Evolutionary conservation across 2,113 vertebrate genomes (phyloP), one percentile per base, ranked within the genome.

Genomic region (Phainopepla nitens): DNA sequence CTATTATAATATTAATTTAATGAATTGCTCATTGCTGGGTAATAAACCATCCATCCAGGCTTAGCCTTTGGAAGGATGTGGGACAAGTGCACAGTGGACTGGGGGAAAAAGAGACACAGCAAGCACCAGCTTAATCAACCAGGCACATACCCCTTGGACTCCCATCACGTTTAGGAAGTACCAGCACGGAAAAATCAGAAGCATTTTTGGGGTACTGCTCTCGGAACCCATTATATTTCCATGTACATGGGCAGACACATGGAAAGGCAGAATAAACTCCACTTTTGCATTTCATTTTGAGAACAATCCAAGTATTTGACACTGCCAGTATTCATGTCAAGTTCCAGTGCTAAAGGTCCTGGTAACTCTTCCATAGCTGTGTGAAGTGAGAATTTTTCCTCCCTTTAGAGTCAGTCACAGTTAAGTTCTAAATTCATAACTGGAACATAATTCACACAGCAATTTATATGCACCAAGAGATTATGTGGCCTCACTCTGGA

Each of bases 401-500:
- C 77, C 75, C 56, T 82, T 91, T 28, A 21, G 56, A 93, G 28
- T n/a, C 4, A 0, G 93, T 94, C 93, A 95, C 93, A 95, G 89
- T 93, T 89, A 89, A 87, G 36, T 95, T 89, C 73, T 76, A 96
- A 96, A 96, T 94, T 97, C 94, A 96, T 97, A 97, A 96, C 93
- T 82, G 82, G 83, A 91, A 87, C 94, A 94, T 94, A 96, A 94
- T 93, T 95, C 93, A 87, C 89, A 87, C 53, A 95, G 91, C 65
- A 85, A 95, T 96, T 97, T 95, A 95, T 84, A 94, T 76, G 93
- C 89, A 79, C 62, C 13, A 10, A 72, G 95, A 96, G 95, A 96
- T 97, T 97, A 95, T 96, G 84, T 65, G 96, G 93, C 94, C 93
- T 96, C 95, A 78, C 89, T 89, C 77, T 96, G 96, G 91, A 97